Conservation (phyloP, 2,888 invertebrate genomes). For the Atethmia centrago region DNA sequence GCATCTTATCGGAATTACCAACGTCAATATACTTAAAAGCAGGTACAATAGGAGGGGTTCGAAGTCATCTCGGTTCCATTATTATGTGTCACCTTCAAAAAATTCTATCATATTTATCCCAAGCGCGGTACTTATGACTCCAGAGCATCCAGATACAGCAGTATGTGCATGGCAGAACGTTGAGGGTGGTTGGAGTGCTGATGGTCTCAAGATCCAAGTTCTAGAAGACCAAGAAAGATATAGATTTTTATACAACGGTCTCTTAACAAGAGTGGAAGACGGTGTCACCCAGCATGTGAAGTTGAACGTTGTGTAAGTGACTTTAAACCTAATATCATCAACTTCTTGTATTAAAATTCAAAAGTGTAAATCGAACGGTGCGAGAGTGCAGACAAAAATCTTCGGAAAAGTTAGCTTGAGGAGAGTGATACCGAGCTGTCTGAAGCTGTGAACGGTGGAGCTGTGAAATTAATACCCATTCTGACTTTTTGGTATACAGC, state of each 20-base stretch:
- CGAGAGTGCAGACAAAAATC: not conserved
- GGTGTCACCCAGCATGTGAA: slow-evolving; percentile 78
- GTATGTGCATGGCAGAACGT: slow-evolving; percentile 78
- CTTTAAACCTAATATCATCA: not conserved
- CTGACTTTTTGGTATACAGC: not conserved
- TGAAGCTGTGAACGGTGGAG: not conserved
- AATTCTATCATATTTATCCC: not conserved
- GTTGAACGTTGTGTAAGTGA: slow-evolving; percentile 91
- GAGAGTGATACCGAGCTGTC: not conserved
- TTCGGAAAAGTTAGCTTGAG: not conserved
- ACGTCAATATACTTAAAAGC: not conserved
- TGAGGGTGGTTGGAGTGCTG: slow-evolving; percentile 88
- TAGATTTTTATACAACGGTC: slow-evolving; percentile 93
- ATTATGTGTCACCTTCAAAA: not conserved
- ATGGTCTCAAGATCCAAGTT: slow-evolving; percentile 91
- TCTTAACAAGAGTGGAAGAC: slow-evolving; percentile 88
- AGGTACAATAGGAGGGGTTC: not conserved
- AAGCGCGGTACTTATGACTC: slow-evolving; percentile 38
- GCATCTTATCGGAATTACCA: not conserved
- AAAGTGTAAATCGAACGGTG: not conserved
- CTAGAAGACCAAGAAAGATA: slow-evolving; percentile 91
- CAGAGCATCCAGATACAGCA: slow-evolving; percentile 90
- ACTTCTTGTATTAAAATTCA: not conserved
- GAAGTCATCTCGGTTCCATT: not conserved
- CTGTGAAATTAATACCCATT: not conserved